Conservation (phyloP, 1,140 invertebrate genomes). For the Cotesia glomerata region DNA sequence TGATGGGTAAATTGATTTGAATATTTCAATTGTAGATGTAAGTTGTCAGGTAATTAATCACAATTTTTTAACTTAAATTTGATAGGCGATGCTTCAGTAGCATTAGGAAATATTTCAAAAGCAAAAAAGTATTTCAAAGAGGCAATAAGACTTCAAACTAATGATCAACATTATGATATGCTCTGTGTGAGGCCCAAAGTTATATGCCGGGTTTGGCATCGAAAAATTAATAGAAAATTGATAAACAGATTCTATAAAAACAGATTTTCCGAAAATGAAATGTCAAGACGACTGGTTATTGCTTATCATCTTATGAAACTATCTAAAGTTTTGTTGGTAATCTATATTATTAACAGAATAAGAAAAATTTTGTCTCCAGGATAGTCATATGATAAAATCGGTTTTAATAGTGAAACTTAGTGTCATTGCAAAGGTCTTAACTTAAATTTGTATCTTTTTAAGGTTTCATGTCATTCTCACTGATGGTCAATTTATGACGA, state of each 20-base stretch:
- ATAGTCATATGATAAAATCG: too few species aligned
- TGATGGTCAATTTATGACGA: too few species aligned
- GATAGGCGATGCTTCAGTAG: slow-evolving; percentile 40
- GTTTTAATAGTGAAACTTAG: too few species aligned
- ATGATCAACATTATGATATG: not conserved
- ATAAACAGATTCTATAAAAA: not conserved
- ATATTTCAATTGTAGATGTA: not conserved
- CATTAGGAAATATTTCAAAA: slow-evolving; percentile 36
- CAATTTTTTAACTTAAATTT: not conserved
- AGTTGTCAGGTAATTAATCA: not conserved
- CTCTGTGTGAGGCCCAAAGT: not conserved
- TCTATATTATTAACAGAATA: not conserved
- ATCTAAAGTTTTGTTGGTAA: slow-evolving; percentile 4
- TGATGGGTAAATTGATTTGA: slow-evolving; percentile 29
- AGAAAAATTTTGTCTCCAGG: too few species aligned
- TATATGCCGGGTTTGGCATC: not conserved
- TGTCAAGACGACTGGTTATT: not conserved
- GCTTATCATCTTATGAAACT: slow-evolving; percentile 10
- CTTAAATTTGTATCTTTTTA: too few species aligned
- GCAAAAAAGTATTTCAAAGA: slow-evolving; percentile 36
- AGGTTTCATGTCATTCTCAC: too few species aligned
- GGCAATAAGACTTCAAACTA: slow-evolving; percentile 23
- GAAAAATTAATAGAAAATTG: not conserved
- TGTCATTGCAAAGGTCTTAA: too few species aligned
- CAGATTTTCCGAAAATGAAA: not conserved